Conservation (phyloP, 2,888 invertebrate species). For the Eulithis prunata region DNA sequence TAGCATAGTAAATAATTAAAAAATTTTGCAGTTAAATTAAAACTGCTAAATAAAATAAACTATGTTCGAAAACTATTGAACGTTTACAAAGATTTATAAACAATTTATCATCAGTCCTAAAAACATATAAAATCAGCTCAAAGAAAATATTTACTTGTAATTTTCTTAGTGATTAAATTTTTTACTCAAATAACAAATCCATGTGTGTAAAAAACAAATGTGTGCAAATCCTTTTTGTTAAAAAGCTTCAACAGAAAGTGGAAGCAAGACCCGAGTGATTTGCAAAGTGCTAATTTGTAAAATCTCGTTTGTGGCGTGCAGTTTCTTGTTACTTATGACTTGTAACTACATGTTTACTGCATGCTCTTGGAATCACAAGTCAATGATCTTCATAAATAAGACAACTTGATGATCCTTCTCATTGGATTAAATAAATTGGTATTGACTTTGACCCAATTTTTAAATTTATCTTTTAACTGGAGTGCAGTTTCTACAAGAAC, state of each 20-base stretch:
- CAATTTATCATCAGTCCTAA: too few relatives aligned
- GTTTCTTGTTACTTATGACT: not conserved
- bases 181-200: not conserved
- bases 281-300: constrained; percentile 30
- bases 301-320: constrained; percentile 20
- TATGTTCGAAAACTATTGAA: too few relatives aligned
- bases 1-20: too few relatives aligned
- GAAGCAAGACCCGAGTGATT: constrained; percentile 7
- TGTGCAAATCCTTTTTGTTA: not conserved
- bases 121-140: too few relatives aligned
- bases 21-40: too few relatives aligned
- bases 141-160: too few relatives aligned
- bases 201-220: too few relatives aligned
- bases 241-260: constrained; percentile 5
- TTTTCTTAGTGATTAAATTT: too few relatives aligned
- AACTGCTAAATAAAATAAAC: too few relatives aligned
- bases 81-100: too few relatives aligned
- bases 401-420: not conserved
- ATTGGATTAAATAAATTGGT: not conserved
- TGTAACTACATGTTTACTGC: not conserved
- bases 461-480: not conserved
- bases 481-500: too few relatives aligned
- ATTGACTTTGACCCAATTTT: constrained; percentile 4
- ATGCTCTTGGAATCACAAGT: not conserved
- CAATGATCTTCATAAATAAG: not conserved